Percentiles rank a stretch among this genome's conserved stretches.
phyloP scores from a whole-genome alignment of 2,797 vertebrate species.

The Aphelocoma californica region DNA sequence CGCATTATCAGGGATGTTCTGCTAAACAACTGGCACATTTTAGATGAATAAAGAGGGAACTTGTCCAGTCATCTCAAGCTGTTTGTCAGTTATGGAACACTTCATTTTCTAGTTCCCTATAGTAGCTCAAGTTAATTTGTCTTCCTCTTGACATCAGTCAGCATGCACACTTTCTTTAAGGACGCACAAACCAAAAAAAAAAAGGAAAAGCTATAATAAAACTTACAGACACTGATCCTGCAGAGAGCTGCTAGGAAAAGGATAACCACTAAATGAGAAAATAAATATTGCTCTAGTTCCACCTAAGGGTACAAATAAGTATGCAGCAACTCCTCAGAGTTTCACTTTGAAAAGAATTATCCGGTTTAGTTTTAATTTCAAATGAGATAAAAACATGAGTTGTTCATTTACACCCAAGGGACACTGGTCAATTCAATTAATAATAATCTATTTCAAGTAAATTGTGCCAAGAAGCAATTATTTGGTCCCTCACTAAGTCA shows the following conservation, averaged over 20 bases:
- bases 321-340: not conserved
- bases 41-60: conserved; percentile 42
- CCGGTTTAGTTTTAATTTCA: not conserved
- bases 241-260: not conserved
- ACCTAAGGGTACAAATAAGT: not conserved
- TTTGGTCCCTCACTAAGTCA: not conserved
- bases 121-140: conserved; percentile 7
- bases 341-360: not conserved
- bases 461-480: not conserved
- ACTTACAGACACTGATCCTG: not conserved
- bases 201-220: not conserved
- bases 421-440: not conserved
- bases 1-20: not conserved
- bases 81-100: conserved; percentile 32
- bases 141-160: conserved; percentile 22
- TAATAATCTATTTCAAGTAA: not conserved
- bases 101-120: conserved; percentile 54
- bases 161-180: not conserved
- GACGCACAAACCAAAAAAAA: not conserved
- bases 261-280: conserved; percentile 2
- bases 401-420: not conserved
- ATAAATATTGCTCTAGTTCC: conserved; percentile 12
- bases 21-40: conserved; percentile 16
- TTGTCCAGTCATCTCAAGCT: conserved; percentile 44
- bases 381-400: not conserved